These are phyloP conservation scores for Microtus pennsylvanicus DNA, from an alignment of 2,113 vertebrate genomes.

Conservation along the genomic window DNA sequence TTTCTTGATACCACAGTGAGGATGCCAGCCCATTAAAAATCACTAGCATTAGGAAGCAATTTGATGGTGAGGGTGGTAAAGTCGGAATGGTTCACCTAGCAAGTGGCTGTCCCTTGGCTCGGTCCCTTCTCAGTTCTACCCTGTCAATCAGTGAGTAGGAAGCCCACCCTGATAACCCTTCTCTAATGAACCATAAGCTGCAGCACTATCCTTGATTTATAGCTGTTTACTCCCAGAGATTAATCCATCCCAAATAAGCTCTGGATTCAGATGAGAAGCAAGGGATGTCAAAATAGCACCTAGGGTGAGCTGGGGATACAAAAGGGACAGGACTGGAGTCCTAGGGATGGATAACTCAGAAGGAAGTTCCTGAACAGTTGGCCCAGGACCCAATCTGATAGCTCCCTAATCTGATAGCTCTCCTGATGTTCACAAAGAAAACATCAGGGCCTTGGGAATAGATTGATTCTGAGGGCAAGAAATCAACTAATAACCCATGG, in stretches of 20 bases:
- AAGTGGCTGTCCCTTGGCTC: not conserved
- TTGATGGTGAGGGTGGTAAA: not conserved
- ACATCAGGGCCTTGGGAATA: not conserved
- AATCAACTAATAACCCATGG: not conserved
- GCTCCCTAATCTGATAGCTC: not conserved
- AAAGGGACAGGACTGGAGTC: not conserved
- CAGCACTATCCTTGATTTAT: not conserved
- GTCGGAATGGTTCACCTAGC: not conserved
- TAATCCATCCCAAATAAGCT: not conserved
- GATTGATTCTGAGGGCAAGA: not conserved
- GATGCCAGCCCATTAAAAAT: slow-evolving; percentile 30
- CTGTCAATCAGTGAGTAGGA: not conserved
- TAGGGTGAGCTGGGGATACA: not conserved
- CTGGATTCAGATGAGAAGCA: not conserved
- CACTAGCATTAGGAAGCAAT: slow-evolving; percentile 45
- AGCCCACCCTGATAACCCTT: rapidly evolving
- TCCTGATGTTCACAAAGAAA: not conserved
- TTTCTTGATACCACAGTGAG: slow-evolving; percentile 39
- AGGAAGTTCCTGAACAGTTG: not conserved
- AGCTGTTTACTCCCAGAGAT: not conserved
- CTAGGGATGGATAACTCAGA: not conserved
- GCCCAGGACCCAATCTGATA: not conserved
- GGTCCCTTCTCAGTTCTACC: not conserved
- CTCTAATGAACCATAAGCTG: not conserved
- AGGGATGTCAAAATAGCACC: not conserved